Base-by-base conservation (phyloP, 1,140 invertebrate genomes). In the Drosophila ogumai region DNA sequence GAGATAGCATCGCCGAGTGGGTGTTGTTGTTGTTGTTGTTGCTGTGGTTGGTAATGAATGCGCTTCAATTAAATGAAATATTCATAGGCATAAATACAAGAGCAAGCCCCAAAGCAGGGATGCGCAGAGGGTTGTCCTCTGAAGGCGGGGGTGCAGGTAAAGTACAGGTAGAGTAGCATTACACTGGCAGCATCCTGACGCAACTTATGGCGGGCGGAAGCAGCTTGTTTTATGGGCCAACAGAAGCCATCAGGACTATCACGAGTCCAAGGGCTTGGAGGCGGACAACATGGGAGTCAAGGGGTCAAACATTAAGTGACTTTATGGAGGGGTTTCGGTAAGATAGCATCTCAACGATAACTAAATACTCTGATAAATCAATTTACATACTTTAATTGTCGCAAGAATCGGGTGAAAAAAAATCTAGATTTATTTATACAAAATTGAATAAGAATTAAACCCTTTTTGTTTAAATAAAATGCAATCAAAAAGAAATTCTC, bases 1-100 rank as follows among this genome's bases (percentile, higher is more conserved):
- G 13, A n/a, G 22, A 40, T 32, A 34, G 31, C 63, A 34, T 25
- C 36, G 19, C 22, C 50, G 31, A 58, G 59, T 36, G 44, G 55
- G 25, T 40, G 44, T 31, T 15, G 65, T 17, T 43, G 46, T 31
- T 50, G 47, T 64, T 44, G 57, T n/a, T 57, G 43, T 68, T 78
- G 75, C 56, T 71, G 80, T 64, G 80, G 76, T 75, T 49, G 50
- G 80, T 90, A 90, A 88, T 88, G 85, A 88, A 88, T 88, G 85
- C 81, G 85, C 81, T 88, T 90, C 85, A 88, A 88, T 88, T 88
- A 88, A 90, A 85, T 90, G 85, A 88, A 88, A 88, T 90, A 88
- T 88, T 88, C 85, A 90, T 88, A 81, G 85, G 74, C 85, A 88
- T 88, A 88, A 88, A 88, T 84, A 88, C 80, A 55, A 73, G 52